These are phyloP conservation scores for Hylaea fasciaria DNA, from an alignment of 2,888 invertebrate genomes.

Conservation along the genomic window DNA sequence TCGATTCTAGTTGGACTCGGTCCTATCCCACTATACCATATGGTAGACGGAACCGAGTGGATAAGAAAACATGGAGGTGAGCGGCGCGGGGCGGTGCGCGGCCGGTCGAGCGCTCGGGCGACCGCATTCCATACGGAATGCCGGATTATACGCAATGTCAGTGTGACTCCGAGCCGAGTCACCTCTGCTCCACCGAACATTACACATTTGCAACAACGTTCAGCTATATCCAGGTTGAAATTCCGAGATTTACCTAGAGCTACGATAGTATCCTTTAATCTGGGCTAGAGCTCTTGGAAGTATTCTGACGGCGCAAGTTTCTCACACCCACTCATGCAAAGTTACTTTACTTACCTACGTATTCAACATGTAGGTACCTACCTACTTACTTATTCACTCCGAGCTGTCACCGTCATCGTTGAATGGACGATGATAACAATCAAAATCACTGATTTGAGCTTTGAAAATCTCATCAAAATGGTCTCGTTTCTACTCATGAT, in stretches of 20 bases:
- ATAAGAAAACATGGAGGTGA: constrained; percentile 79
- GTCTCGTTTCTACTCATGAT: no score
- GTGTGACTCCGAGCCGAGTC: constrained; percentile 69
- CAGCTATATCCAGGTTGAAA: constrained; percentile 16
- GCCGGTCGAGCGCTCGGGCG: constrained; percentile 73
- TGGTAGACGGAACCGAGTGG: constrained; percentile 76
- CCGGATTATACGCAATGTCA: constrained; percentile 83
- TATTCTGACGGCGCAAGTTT: constrained; percentile 60
- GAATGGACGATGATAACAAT: no score
- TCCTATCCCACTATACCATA: constrained; percentile 77
- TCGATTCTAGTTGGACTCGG: constrained; percentile 71
- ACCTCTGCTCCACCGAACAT: constrained; percentile 52
- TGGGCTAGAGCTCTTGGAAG: constrained; percentile 15
- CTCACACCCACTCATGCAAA: constrained; percentile 13
- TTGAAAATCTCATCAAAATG: background rate
- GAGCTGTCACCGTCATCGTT: constrained; percentile 9
- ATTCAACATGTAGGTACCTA: background rate
- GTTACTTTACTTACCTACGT: no score
- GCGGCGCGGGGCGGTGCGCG: constrained; percentile 69
- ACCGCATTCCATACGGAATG: constrained; percentile 84
- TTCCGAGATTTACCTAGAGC: constrained; percentile 1
- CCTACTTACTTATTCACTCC: constrained; percentile 4
- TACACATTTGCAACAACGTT: constrained; percentile 62
- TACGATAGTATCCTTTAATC: no score
- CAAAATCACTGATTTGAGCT: background rate